Base-by-base conservation (phyloP, 53 echinoderm and acorn worm genomes). In the Luidia sarsii region DNA sequence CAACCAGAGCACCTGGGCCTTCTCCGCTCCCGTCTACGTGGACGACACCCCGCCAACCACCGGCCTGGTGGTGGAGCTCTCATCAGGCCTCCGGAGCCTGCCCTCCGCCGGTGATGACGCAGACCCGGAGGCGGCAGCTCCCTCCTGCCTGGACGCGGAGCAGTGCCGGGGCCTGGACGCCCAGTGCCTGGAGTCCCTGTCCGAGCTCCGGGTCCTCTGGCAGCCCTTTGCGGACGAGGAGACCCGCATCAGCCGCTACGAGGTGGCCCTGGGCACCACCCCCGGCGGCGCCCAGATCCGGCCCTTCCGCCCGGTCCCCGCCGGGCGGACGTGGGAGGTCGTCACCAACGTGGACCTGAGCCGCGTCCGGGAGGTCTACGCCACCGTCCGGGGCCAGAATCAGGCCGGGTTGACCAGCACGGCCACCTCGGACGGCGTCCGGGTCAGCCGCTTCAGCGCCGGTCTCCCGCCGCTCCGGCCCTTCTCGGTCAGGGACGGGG, bases 391-490 rank as follows among this genome's bases (percentile, higher is more conserved):
- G 29, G 88, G 88, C 1, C 66, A 64, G 27, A 88, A 88, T 57
- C 72, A 64, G 54, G 88, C 88, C 37, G 88, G 82, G 2, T 31
- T 88, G 46, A 65, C 68, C 24, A 52, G 46, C 29, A 65, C 75
- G 27, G 88, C 66, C n/a, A 35, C 66, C 2, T 88, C 88, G 1
- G 83, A 88, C 31, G 88, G 88, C 43, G 75, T 75, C 24, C 75
- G 52, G 31, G 75, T 88, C 74, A 83, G 83, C 53, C 55, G 67
- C 15, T 56, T 75, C 32, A 74, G 56, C 48, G 49, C 48, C 6
- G 88, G 88, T 15, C 66, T 82, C 45, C 66, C 39, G n/a, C 88
- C 88, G 0, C 74, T 88, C 16, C 19, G 56, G 54, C 82, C 70
- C 19, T 60, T 60, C 57, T n/a, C 16, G 2, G 68, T 88, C 19